Evolutionary conservation across 2,113 vertebrate genomes (phyloP), one percentile per base, ranked within the genome.

Genomic region (Caranx melampygus): DNA sequence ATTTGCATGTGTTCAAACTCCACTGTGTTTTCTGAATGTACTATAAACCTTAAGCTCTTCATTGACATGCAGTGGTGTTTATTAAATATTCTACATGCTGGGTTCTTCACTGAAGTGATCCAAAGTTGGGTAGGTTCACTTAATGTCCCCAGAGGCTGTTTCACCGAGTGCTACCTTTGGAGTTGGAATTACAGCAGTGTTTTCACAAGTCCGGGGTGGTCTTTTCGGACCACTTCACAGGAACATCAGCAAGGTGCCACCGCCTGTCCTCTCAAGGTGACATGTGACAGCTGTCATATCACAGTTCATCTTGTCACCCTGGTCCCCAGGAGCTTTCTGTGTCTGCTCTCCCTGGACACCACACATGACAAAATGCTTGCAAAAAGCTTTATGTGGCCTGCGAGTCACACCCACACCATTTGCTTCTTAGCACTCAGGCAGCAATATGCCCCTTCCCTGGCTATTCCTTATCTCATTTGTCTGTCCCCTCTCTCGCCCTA

Each of bases 211-310:
- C 21, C 34, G 37, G 16, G 70, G 67, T 81, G 81, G 81, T 84
- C 73, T 82, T 73, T 80, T 44, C 1, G 14, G 69, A 52, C 58
- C 61, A 70, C 73, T 89, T 88, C 65, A 86, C 81, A 64, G 61
- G 61, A 84, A 49, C 68, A 79, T 83, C 57, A 68, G 64, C 26
- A 49, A 60, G 31, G 62, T 71, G 31, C 72, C 73, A 74, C 34
- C 9, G 6, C 42, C 58, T 61, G 77, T 78, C 64, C 70, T 88
- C 70, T 87, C 55, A 91, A 88, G 85, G 87, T 85, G 85, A 88
- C 62, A 72, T 62, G 52, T 62, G 75, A 84, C 85, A 88, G 81
- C 72, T 82, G 82, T 81, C 16, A 26, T 58, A 61, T 83, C 72
- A 78, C 72, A 55, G 60, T 80, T 81, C 75, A 85, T 83, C 79